Evolutionary conservation across 2,888 invertebrate genomes (phyloP), one percentile per base, ranked within the genome.

Genomic region (Tinea semifulvella): DNA sequence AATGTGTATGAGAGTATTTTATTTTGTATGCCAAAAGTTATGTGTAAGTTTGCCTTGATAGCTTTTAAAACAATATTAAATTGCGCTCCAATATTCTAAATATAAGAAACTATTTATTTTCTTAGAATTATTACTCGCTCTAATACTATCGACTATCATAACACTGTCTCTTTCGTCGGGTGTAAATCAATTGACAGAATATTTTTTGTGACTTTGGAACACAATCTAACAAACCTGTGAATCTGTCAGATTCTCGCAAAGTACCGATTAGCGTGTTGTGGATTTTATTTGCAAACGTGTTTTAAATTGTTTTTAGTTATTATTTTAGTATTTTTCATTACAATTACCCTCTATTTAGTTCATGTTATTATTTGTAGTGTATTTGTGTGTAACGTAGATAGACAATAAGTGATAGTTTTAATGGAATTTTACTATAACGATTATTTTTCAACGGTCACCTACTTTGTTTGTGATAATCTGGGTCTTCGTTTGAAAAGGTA

Each of bases 401-500:
- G 31, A 31, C 11, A 20, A 14, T 22, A 14, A 17, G 19, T 28
- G 45, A 20, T 28, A 25, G 25, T n/a, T 26, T 18, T 39, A 28
- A 19, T 27, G 20, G 28, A 39, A 38, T 28, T 40, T 13, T 31
- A 31, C 58, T 59, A 11, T 55, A 54, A 57, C 55, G 53, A 57
- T 36, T 36, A 36, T 60, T 58, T 57, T 56, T 61, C 56, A 57
- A 61, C 60, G 56, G 60, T 63, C 68, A 60, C 64, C 63, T 68
- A 70, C 69, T 65, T 74, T 64, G 70, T 72, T 72, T 69, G 68
- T 70, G 70, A 62, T 69, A 68, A 69, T 67, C 66, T 67, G 68
- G 56, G 19, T 47, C 43, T 59, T 65, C 55, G 68, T 67, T 75
- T 70, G 57, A 68, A 75, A 75, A 75, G 75, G 76, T 77, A 77